phyloP scores from a whole-genome alignment of 35 echinoderm and acorn worm genomes.

The Strongylocentrotus purpuratus region DNA sequence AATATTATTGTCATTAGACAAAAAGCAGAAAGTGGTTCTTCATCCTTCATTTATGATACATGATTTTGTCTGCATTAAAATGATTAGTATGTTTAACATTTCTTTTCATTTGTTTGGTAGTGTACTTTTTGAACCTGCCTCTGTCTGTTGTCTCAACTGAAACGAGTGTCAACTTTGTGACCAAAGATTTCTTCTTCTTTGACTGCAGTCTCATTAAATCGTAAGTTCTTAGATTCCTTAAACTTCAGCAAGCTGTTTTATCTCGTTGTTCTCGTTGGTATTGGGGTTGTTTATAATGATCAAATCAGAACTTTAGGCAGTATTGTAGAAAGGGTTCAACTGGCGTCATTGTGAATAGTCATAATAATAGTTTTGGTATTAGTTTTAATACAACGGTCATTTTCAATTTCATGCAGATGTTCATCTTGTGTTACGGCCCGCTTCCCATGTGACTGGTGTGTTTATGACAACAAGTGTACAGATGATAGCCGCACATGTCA shows the following conservation, averaged over 20 bases:
- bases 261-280: no score
- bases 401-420: not conserved
- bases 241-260: no score
- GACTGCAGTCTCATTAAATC: not conserved
- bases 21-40: no score
- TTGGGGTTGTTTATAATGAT: no score
- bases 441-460: constrained; percentile 70
- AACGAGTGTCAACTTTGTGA: not conserved
- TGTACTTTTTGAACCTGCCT: not conserved
- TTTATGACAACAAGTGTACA: constrained; percentile 68
- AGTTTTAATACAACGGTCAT: not conserved
- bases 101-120: not conserved
- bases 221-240: not conserved
- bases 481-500: constrained; percentile 48
- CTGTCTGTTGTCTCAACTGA: constrained; percentile 43
- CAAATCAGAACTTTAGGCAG: no score
- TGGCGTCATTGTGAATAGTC: no score
- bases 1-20: no score
- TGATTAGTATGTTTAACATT: not conserved
- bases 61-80: no score
- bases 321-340: no score
- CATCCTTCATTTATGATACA: no score
- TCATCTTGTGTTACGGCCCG: constrained; percentile 27
- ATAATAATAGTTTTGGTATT: no score
- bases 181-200: constrained; percentile 37